A percentile compares a stretch with the other conserved stretches of the same genome.
These are phyloP conservation scores for Poeciliopsis turneri DNA, from an alignment of 2,797 vertebrate genomes.

Conservation along the genomic window DNA sequence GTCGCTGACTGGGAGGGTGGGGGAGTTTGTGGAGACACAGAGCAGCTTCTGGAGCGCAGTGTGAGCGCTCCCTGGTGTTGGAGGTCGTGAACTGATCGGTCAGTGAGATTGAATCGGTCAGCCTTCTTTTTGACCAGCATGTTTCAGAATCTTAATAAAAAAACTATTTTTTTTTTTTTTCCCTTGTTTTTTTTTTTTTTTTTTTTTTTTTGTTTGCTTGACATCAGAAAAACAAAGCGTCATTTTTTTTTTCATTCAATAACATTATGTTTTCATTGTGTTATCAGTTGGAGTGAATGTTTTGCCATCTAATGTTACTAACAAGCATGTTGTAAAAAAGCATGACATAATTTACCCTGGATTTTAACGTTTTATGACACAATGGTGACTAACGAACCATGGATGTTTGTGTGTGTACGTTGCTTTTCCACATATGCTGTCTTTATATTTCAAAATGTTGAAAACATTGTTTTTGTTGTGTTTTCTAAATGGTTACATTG, in stretches of 20 bases:
- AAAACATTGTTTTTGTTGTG: slow-evolving; percentile 32
- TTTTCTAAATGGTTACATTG: slow-evolving; percentile 45
- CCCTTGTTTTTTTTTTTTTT: neutral
- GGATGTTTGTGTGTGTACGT: slow-evolving; percentile 63
- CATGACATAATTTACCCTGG: slow-evolving; percentile 57
- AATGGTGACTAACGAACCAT: slow-evolving; percentile 58
- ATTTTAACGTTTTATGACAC: slow-evolving; percentile 34
- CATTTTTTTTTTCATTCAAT: slow-evolving; percentile 24
- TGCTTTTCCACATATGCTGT: slow-evolving; percentile 66
- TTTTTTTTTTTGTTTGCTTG: neutral
- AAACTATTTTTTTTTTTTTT: slow-evolving; percentile 8
- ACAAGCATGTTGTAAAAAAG: slow-evolving; percentile 70
- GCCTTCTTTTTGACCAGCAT: slow-evolving; percentile 61
- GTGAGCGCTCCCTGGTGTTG: neutral
- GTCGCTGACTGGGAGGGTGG: neutral
- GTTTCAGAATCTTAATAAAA: slow-evolving; percentile 47
- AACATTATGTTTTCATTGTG: slow-evolving; percentile 25
- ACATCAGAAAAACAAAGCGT: slow-evolving; percentile 25
- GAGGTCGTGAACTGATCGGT: neutral
- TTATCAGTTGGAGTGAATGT: slow-evolving; percentile 24
- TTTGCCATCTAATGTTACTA: slow-evolving; percentile 60
- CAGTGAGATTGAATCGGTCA: neutral
- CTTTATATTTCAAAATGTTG: slow-evolving; percentile 28
- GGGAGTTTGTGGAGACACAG: neutral
- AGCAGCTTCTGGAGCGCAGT: neutral